Percentiles rank a stretch among this genome's conserved stretches.
Conservation (phyloP, 1,140 invertebrate species). For the Apis cerana region DNA sequence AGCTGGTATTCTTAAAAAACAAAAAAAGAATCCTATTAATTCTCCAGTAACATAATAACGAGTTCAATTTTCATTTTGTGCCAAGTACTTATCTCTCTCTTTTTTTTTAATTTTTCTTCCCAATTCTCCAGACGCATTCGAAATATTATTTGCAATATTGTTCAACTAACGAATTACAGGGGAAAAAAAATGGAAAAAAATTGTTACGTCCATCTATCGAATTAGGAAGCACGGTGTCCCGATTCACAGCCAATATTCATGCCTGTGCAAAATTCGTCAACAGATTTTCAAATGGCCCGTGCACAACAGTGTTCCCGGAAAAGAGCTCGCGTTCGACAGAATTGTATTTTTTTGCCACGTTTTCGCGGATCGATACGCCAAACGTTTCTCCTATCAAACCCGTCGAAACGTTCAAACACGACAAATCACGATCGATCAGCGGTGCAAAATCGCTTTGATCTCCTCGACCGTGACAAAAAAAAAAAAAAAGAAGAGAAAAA, state of each 20-base stretch:
- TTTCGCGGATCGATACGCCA: conserved; percentile 21
- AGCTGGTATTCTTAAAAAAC: background rate
- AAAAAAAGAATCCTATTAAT: background rate
- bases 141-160: background rate
- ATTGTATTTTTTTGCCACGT: conserved; percentile 16
- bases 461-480: background rate
- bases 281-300: conserved; percentile 22
- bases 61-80: background rate
- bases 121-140: background rate
- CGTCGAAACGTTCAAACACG: conserved; percentile 3
- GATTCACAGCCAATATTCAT: conserved; percentile 16
- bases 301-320: conserved; percentile 2
- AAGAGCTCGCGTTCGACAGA: conserved; percentile 5
- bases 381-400: background rate
- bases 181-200: background rate
- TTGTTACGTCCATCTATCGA: conserved; percentile 7
- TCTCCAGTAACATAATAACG: background rate
- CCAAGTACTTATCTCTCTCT: background rate
- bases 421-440: conserved; percentile 8
- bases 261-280: conserved; percentile 11
- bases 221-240: conserved; percentile 9
- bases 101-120: background rate
- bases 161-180: background rate
- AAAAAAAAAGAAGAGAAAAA: no score
- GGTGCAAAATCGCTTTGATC: background rate